These are phyloP conservation scores for Drosophila prolongata DNA, from an alignment of 2,888 invertebrate species.

Conservation along the genomic window DNA sequence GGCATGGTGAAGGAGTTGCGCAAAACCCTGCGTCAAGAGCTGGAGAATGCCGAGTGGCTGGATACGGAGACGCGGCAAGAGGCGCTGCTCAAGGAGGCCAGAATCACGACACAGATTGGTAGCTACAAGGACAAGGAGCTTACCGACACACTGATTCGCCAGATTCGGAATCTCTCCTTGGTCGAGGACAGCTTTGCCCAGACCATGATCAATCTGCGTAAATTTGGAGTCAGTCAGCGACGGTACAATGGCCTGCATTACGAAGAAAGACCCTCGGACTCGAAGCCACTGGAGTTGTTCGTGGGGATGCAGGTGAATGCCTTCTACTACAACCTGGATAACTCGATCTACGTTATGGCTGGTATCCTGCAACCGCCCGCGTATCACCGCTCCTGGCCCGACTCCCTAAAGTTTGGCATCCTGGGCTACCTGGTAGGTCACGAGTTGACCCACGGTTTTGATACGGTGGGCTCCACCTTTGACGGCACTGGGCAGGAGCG, in stretches of 20 bases:
- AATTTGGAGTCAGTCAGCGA: constrained; percentile 53
- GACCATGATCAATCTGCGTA: constrained; percentile 66
- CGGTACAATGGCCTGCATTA: constrained; percentile 70
- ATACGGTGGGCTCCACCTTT: constrained; percentile 68
- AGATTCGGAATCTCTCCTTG: constrained; percentile 62
- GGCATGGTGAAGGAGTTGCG: constrained; percentile 73
- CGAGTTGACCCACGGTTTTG: constrained; percentile 82
- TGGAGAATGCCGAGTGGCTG: constrained; percentile 78
- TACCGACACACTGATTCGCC: constrained; percentile 61
- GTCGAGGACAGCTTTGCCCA: constrained; percentile 61
- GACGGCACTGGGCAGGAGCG: constrained; percentile 62
- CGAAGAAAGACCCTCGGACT: constrained; percentile 44
- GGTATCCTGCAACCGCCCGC: constrained; percentile 79
- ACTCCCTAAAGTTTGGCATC: constrained; percentile 79
- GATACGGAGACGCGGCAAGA: constrained; percentile 75
- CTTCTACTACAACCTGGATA: constrained; percentile 81
- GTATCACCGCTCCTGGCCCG: constrained; percentile 77
- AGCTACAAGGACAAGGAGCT: constrained; percentile 58
- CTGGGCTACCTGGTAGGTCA: constrained; percentile 81
- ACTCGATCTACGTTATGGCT: constrained; percentile 81
- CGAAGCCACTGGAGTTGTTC: constrained; percentile 74
- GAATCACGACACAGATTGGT: constrained; percentile 66
- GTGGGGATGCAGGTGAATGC: constrained; percentile 79
- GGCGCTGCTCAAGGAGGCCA: constrained; percentile 75
- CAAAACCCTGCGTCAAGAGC: constrained; percentile 57